Evolutionary conservation across 2,888 invertebrate genomes (phyloP).

Genomic region (Pyrochroa serraticornis): DNA sequence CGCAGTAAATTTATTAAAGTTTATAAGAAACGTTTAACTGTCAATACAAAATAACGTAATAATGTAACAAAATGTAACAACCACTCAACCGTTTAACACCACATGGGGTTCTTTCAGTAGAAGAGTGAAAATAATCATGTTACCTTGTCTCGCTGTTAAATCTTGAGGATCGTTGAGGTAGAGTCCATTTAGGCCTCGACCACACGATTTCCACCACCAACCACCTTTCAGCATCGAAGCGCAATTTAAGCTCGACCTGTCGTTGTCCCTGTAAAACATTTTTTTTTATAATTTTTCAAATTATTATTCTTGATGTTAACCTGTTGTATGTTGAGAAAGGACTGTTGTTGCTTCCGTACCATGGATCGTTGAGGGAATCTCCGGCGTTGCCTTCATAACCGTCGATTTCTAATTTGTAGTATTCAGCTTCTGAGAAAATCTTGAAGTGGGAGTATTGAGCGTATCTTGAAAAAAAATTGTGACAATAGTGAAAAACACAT

Average conservation of each 20-base stretch:
- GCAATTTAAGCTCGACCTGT: slow-evolving; percentile 87
- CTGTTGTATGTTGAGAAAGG: slow-evolving; percentile 92
- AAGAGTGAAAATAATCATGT: not conserved
- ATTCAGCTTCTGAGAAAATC: slow-evolving; percentile 89
- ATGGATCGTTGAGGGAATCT: slow-evolving; percentile 90
- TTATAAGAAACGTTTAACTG: not conserved
- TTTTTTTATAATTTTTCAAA: not conserved
- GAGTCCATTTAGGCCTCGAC: slow-evolving; percentile 86
- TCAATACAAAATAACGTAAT: too few species aligned
- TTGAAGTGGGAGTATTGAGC: slow-evolving; percentile 92
- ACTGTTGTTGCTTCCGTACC: slow-evolving; percentile 93
- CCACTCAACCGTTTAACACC: too few species aligned
- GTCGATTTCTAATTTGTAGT: slow-evolving; percentile 90
- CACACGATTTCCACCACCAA: slow-evolving; percentile 96
- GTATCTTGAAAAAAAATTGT: slow-evolving; percentile 64
- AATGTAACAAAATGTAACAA: too few species aligned
- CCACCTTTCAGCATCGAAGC: slow-evolving; percentile 93
- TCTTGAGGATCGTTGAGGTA: slow-evolving; percentile 90
- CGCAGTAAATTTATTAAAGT: not conserved
- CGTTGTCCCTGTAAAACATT: slow-evolving; percentile 75
- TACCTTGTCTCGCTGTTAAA: slow-evolving; percentile 87
- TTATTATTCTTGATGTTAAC: slow-evolving; percentile 56
- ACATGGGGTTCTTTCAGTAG: too few species aligned
- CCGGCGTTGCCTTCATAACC: slow-evolving; percentile 92
- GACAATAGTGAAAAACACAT: not conserved